A percentile compares a stretch with the other conserved stretches of the same genome.
Evolutionary conservation across 2,797 vertebrate genomes (phyloP).

Genomic region (Phataginus tricuspis): DNA sequence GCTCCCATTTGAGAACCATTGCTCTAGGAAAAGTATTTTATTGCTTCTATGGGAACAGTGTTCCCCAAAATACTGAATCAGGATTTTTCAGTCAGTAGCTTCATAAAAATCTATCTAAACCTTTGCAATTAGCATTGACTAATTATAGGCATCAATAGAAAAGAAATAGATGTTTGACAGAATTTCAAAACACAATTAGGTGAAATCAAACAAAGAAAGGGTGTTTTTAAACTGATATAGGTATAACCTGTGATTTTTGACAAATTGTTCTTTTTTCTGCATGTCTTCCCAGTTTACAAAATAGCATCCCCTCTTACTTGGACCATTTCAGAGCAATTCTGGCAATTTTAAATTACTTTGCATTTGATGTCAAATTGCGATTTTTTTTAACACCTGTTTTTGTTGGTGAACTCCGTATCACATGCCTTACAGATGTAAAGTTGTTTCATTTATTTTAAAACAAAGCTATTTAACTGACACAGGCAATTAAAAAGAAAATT

Average conservation of each 20-base stretch:
- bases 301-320: neutral
- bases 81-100: neutral
- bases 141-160: neutral
- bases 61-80: neutral
- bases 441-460: constrained; percentile 66
- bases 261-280: neutral
- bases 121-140: neutral
- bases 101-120: neutral
- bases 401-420: neutral
- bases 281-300: constrained; percentile 30
- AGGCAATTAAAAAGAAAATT: constrained; percentile 33
- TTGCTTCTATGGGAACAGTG: neutral
- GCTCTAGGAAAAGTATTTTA: neutral
- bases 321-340: constrained; percentile 1
- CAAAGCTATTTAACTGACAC: constrained; percentile 13
- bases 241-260: neutral
- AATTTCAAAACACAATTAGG: constrained; percentile 15
- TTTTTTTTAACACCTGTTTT: constrained; percentile 30
- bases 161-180: constrained; percentile 10
- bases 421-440: neutral
- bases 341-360: constrained; percentile 9
- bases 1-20: neutral
- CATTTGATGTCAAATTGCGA: neutral
- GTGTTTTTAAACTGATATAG: neutral
- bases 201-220: neutral